Evolutionary conservation across 2,888 invertebrate species (phyloP), one percentile per base, ranked within the genome.

Genomic region (Neoascia interrupta): DNA sequence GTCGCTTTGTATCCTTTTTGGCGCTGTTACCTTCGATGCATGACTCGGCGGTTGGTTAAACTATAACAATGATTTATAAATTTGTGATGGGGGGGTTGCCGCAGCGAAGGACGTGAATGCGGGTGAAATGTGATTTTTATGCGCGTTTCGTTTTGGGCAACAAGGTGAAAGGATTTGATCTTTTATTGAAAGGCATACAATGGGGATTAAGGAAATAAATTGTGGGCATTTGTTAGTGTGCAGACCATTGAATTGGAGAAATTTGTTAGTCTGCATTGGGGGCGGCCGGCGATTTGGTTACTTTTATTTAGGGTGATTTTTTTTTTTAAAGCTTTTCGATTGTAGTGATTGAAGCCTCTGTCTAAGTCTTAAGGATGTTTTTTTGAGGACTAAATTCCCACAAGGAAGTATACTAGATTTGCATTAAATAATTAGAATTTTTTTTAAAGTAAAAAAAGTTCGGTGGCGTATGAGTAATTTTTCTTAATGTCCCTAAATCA

Each of bases 61-160:
- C 73, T 79, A 79, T 66, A 79, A 73, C 79, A 79, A 79, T 79
- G 79, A 73, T 73, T 79, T 79, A 79, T 73, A 79, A 66, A 70
- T 61, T 61, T 56, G 23, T 39, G 18, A 34, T 13, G 31, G 16
- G 47, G 51, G 51, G 31, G 31, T 13, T 8, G 26, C 10, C 8
- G 49, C 10, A 10, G 21, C 11, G 34, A 11, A 2, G 28, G 21
- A 8, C 21, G 47, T 10, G 16, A 10, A n/a, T 19, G 47, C 11
- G 45, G 43, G 43, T 41, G 28, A 13, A 61, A 72, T 66, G 60
- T 72, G 73, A 73, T 63, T 76, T 79, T 73, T 79, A 79, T 79
- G 66, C 73, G 73, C 61, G 73, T 79, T 73, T 68, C 61, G 36
- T 51, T 49, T n/a, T 34, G 61, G 73, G 56, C 66, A 68, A 51